phyloP scores from a whole-genome alignment of 2,888 invertebrate genomes.

The Griposia aprilina region DNA sequence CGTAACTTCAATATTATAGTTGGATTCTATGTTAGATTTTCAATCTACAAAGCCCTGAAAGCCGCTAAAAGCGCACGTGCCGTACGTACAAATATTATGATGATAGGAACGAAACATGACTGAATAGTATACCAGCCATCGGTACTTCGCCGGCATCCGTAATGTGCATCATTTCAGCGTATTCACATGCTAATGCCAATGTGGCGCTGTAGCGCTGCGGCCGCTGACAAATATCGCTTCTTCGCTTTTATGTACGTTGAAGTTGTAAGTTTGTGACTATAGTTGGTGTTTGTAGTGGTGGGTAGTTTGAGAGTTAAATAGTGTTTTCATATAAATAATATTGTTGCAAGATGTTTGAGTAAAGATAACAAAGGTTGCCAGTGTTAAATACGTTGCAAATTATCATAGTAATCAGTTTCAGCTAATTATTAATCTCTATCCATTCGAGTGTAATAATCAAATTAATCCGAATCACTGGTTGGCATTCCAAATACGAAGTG shows the following conservation, averaged over 20 bases:
- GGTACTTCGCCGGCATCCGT: slow-evolving; percentile 40
- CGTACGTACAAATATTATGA: slow-evolving; percentile 45
- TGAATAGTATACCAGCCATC: slow-evolving; percentile 37
- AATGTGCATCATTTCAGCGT: slow-evolving; percentile 57
- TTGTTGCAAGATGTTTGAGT: not conserved
- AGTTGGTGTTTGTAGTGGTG: slow-evolving; percentile 5
- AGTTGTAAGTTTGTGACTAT: slow-evolving; percentile 10
- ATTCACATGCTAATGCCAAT: slow-evolving; percentile 67
- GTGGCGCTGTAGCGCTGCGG: slow-evolving; percentile 10
- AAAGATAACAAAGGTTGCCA: not conserved
- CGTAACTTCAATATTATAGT: not conserved
- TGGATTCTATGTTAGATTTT: not conserved
- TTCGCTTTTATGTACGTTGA: slow-evolving; percentile 33
- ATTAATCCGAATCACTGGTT: slow-evolving; percentile 19
- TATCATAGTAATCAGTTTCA: not conserved
- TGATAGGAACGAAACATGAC: slow-evolving; percentile 18
- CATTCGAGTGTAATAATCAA: slow-evolving; percentile 17
- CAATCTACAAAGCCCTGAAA: slow-evolving; percentile 13
- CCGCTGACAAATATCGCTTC: slow-evolving; percentile 46
- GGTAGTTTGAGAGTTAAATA: not conserved
- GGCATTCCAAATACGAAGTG: not conserved
- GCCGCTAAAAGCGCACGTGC: slow-evolving; percentile 22
- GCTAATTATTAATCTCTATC: not conserved
- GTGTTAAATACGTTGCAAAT: not conserved
- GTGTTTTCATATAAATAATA: not conserved